phyloP scores from a whole-genome alignment of 2,888 invertebrate genomes.

The Apoderus coryli region DNA sequence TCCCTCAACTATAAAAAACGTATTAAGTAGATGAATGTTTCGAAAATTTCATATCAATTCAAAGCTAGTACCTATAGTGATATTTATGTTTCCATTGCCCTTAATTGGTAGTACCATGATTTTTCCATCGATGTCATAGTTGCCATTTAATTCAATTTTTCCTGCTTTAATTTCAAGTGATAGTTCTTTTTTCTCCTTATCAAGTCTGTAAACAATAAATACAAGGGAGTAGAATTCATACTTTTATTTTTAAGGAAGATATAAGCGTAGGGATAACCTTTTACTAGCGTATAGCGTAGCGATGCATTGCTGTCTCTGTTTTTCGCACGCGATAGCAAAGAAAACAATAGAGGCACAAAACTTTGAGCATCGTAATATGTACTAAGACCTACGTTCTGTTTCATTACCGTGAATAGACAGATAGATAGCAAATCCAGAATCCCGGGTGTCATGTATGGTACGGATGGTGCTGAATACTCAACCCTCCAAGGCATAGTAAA shows the following conservation, averaged over 20 bases:
- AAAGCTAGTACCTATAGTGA: conserved; percentile 22
- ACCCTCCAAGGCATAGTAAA: no score
- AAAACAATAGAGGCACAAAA: no score
- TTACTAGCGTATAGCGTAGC: no score
- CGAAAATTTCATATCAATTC: neutral
- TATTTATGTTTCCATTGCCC: conserved; percentile 25
- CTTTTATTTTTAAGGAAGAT: conserved; percentile 1
- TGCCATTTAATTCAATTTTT: conserved; percentile 17
- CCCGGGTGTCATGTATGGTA: no score
- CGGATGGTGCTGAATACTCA: no score
- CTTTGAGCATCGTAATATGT: no score
- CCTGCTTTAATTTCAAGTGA: conserved; percentile 15
- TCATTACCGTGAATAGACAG: no score
- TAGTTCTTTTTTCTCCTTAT: conserved; percentile 13
- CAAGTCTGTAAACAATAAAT: conserved; percentile 14
- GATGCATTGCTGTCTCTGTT: no score
- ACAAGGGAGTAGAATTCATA: conserved; percentile 1
- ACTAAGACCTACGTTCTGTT: no score
- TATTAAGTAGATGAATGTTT: conserved; percentile 6
- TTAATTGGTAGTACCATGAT: conserved; percentile 26
- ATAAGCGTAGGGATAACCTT: no score
- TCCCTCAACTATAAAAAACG: conserved; percentile 1
- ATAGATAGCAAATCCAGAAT: no score
- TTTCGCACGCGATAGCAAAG: no score
- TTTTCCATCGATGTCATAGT: conserved; percentile 26